phyloP scores from a whole-genome alignment of 2,888 invertebrate species.

The Brenthis ino region DNA sequence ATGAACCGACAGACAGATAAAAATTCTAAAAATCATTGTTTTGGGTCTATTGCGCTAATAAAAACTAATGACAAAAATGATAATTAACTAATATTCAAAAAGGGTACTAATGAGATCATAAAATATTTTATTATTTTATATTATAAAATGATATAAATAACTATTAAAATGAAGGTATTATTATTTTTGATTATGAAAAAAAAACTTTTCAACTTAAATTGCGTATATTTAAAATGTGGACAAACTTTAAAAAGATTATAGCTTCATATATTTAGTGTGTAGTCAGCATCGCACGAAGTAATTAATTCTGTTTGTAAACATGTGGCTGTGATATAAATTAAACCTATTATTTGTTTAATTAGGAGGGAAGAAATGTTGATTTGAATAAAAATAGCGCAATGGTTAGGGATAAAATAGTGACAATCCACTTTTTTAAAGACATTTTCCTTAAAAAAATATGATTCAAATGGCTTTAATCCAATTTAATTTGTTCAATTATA shows the following conservation, averaged over 20 bases:
- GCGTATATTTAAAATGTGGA: too few relatives aligned
- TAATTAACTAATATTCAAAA: too few relatives aligned
- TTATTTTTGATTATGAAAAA: too few relatives aligned
- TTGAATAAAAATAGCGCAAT: conserved; percentile 24
- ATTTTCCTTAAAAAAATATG: conserved; percentile 1
- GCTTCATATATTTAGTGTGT: conserved; percentile 17
- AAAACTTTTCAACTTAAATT: too few relatives aligned
- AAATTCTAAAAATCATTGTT: too few relatives aligned
- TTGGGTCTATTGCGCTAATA: too few relatives aligned
- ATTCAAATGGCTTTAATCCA: background rate
- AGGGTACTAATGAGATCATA: too few relatives aligned
- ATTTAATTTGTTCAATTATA: background rate
- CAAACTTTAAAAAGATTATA: background rate
- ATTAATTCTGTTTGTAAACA: conserved; percentile 50
- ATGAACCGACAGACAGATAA: too few relatives aligned
- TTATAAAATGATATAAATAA: too few relatives aligned
- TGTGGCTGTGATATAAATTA: conserved; percentile 45
- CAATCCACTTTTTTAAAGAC: conserved; percentile 1
- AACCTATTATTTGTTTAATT: conserved; percentile 43
- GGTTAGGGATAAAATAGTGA: conserved; percentile 13
- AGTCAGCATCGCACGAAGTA: conserved; percentile 39
- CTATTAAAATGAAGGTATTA: too few relatives aligned
- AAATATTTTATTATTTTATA: too few relatives aligned
- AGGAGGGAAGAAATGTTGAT: conserved; percentile 22
- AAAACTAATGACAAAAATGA: too few relatives aligned